Evolutionary conservation across 1,140 invertebrate genomes (phyloP).

Genomic region (Listronotus bonariensis): DNA sequence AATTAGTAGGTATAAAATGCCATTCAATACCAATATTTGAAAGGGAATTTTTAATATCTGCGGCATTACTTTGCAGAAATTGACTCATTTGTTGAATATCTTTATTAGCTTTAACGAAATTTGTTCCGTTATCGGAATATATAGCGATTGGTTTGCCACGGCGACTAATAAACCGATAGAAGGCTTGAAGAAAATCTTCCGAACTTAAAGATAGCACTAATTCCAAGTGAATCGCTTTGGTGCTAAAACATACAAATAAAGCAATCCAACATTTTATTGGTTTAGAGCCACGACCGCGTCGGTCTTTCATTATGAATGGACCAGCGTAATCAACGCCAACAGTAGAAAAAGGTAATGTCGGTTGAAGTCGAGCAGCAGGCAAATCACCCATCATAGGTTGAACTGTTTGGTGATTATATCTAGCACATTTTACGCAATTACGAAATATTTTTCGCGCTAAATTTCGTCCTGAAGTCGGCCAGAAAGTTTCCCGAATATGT

Average conservation of each 20-base stretch:
- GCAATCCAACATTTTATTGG: not conserved
- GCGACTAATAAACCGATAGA: slow-evolving; percentile 13
- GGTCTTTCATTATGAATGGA: slow-evolving; percentile 40
- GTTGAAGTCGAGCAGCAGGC: not conserved
- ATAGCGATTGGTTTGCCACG: slow-evolving; percentile 31
- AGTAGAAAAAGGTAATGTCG: not conserved
- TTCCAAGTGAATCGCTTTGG: not conserved
- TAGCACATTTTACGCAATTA: slow-evolving; percentile 35
- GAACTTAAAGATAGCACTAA: not conserved
- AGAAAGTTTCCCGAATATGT: slow-evolving; percentile 28
- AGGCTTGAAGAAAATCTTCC: not conserved
- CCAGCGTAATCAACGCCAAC: slow-evolving; percentile 3
- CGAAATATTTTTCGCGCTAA: slow-evolving; percentile 36
- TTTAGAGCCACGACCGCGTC: slow-evolving; percentile 46
- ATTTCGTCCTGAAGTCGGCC: slow-evolving; percentile 34
- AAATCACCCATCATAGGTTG: slow-evolving; percentile 47
- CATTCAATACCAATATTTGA: slow-evolving; percentile 47
- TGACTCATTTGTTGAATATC: not conserved
- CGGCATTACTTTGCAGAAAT: not conserved
- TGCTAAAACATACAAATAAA: slow-evolving; percentile 1
- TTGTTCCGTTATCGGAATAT: slow-evolving; percentile 4
- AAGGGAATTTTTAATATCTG: not conserved
- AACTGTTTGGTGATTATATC: slow-evolving; percentile 15
- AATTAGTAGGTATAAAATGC: slow-evolving; percentile 55
- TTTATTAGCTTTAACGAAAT: slow-evolving; percentile 1